Percentiles rank a stretch among this genome's conserved stretches.
Conservation (phyloP, 2,888 invertebrate genomes). For the Incurvaria masculella region DNA sequence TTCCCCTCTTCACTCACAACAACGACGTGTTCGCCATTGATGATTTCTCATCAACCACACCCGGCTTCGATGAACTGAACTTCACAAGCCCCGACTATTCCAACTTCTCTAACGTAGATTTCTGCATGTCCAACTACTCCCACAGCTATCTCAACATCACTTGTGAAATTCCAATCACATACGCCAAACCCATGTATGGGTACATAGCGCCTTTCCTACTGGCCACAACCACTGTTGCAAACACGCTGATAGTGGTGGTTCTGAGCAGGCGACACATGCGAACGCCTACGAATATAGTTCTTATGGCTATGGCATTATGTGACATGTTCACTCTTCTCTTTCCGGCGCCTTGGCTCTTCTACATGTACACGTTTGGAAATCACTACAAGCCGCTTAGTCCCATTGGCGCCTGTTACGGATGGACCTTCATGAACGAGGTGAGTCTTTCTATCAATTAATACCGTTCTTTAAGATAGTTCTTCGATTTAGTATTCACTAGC, state of each 20-base stretch:
- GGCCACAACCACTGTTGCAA: constrained; percentile 84
- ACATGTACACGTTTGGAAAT: constrained; percentile 88
- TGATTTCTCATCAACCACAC: neutral
- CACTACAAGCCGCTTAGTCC: constrained; percentile 79
- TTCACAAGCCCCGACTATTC: constrained; percentile 21
- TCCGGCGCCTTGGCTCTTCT: constrained; percentile 88
- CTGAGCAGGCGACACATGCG: constrained; percentile 88
- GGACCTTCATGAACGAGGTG: constrained; percentile 78
- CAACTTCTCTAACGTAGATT: constrained; percentile 40
- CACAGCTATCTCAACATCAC: constrained; percentile 62
- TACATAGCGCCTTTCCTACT: constrained; percentile 81
- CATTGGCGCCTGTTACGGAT: constrained; percentile 73
- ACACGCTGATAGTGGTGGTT: constrained; percentile 87
- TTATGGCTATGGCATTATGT: constrained; percentile 94
- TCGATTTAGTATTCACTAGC: no score
- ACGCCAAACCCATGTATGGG: constrained; percentile 71
- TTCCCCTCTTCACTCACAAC: neutral
- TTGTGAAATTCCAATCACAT: constrained; percentile 61
- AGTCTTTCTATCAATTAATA: no score
- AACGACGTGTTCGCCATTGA: neutral
- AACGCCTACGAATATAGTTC: constrained; percentile 87
- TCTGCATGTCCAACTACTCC: constrained; percentile 39
- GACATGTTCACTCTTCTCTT: constrained; percentile 92
- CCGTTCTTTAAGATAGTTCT: no score
- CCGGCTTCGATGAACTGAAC: neutral